A percentile compares a stretch with the other conserved stretches of the same genome.
phyloP scores from a whole-genome alignment of 2,113 vertebrate species.

The Bucco capensis region DNA sequence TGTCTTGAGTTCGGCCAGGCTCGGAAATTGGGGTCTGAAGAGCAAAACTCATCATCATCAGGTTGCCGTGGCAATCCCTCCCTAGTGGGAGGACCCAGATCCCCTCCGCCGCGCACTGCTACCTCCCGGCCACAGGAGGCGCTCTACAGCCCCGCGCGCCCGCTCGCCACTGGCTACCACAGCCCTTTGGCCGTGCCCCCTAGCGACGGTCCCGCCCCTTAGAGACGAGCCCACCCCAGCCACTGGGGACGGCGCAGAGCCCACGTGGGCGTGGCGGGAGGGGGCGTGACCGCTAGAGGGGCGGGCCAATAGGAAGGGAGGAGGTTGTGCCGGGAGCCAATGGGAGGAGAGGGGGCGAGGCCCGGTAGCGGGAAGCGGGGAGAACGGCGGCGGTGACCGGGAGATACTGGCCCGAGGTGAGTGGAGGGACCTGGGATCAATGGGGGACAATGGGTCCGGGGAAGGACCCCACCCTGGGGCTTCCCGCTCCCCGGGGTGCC shows the following conservation, averaged over 20 bases:
- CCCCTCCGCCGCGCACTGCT: not conserved
- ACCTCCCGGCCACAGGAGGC: not conserved
- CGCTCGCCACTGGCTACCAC: not conserved
- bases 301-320: not conserved
- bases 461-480: not conserved
- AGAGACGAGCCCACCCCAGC: not conserved
- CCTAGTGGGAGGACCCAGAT: no score
- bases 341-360: not conserved
- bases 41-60: not conserved
- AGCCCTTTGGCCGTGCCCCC: not conserved
- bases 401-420: not conserved
- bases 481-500: no score
- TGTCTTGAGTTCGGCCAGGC: not conserved
- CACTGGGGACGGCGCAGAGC: not conserved
- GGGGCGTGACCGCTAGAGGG: accelerated
- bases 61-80: not conserved
- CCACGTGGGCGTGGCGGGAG: not conserved
- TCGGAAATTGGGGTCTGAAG: no score
- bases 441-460: not conserved
- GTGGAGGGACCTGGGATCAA: not conserved
- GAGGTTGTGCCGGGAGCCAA: not conserved
- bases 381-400: not conserved
- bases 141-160: not conserved
- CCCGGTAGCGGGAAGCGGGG: not conserved
- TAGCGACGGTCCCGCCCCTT: not conserved